A percentile compares a stretch with the other conserved stretches of the same genome.
phyloP scores from a whole-genome alignment of 2,888 invertebrate genomes.

The Luperina nickerlii region DNA sequence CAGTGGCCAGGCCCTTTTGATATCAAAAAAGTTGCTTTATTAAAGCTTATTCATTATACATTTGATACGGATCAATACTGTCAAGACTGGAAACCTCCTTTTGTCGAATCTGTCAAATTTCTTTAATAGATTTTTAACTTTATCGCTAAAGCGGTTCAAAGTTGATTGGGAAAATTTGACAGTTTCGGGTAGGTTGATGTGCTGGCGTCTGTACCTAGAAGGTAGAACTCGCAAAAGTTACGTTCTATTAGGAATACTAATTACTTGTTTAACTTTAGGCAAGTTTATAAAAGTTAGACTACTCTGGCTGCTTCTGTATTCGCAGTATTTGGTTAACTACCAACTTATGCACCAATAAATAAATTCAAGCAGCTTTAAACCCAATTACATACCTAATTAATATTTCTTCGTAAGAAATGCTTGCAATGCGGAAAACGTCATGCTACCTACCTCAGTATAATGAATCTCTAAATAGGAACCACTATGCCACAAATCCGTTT shows the following conservation, averaged over 20 bases:
- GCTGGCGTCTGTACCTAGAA: not conserved
- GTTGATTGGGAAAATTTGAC: too few species aligned
- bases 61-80: constrained; percentile 16
- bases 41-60: constrained; percentile 38
- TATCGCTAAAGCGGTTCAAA: too few species aligned
- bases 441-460: not conserved
- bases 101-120: too few species aligned
- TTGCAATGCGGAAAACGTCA: not conserved
- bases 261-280: constrained; percentile 5
- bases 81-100: too few species aligned
- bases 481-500: constrained; percentile 18
- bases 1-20: constrained; percentile 29
- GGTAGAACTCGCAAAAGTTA: not conserved
- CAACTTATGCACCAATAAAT: not conserved
- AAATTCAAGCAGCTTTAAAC: not conserved
- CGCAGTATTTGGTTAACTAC: not conserved
- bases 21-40: constrained; percentile 50
- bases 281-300: not conserved
- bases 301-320: not conserved
- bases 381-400: not conserved
- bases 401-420: not conserved
- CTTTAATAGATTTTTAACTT: too few species aligned
- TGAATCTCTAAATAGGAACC: constrained; percentile 1
- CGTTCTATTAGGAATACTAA: constrained; percentile 9
- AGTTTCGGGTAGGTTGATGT: too few species aligned